phyloP scores from a whole-genome alignment of 2,888 invertebrate species.

The Callinectes sapidus region DNA sequence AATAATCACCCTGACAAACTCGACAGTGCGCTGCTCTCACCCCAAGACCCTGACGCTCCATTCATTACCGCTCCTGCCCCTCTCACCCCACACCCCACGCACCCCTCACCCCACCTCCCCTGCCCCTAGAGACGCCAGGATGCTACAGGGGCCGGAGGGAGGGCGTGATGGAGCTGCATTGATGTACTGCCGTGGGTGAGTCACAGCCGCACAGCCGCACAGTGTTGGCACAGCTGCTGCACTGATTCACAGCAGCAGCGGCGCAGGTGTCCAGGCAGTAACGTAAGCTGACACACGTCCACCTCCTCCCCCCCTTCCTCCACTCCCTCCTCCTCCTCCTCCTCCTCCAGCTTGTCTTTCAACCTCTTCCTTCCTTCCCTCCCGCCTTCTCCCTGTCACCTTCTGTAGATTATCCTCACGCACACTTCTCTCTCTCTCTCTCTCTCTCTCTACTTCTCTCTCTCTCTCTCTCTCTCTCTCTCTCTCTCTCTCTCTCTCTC shows the following conservation, averaged over 20 bases:
- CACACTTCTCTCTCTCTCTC: background rate
- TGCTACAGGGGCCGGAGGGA: background rate
- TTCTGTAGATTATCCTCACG: background rate
- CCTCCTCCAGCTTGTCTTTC: background rate
- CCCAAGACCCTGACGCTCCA: background rate
- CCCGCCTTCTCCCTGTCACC: background rate
- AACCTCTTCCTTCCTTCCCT: background rate
- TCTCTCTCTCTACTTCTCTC: background rate
- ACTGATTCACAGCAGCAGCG: constrained; percentile 10
- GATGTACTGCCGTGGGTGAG: background rate
- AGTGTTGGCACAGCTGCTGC: constrained; percentile 2
- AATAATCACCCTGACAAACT: background rate
- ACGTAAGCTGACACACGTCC: background rate
- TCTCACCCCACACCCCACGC: background rate
- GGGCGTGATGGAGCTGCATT: background rate
- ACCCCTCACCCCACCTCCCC: too few species aligned
- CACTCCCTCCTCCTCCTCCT: background rate
- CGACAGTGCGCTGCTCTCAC: background rate
- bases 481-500: background rate
- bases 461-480: background rate
- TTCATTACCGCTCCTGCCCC: constrained; percentile 13
- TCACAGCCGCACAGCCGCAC: background rate
- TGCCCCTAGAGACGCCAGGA: background rate
- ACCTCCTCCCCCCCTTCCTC: background rate
- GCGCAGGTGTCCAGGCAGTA: constrained; percentile 28